Evolutionary conservation across 2,797 vertebrate genomes (phyloP).

Genomic region (Gymnoscopelus microlampas): DNA sequence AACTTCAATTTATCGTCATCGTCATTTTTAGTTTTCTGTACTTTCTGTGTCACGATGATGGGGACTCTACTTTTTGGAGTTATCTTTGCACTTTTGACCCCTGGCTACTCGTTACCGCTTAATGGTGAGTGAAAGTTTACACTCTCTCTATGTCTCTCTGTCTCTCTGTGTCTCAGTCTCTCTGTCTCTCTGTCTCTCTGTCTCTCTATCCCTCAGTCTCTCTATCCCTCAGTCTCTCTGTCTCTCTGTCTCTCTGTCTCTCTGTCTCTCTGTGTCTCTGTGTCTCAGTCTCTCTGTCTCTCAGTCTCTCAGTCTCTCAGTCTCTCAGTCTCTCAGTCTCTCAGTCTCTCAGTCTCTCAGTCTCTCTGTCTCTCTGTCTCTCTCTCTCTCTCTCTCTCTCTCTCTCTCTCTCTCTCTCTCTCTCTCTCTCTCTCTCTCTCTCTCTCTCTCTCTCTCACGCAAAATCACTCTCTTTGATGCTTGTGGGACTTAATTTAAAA

Average conservation of each 20-base stretch:
- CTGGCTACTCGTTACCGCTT: constrained; percentile 46
- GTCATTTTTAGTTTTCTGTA: neutral
- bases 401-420: neutral
- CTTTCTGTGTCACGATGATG: constrained; percentile 48
- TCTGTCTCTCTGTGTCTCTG: neutral
- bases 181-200: too few relatives aligned
- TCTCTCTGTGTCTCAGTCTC: neutral
- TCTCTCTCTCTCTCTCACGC: neutral
- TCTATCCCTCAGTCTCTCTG: neutral
- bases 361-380: neutral
- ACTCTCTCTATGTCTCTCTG: neutral
- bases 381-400: neutral
- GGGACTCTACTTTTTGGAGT: constrained; percentile 42
- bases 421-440: neutral
- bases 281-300: too few relatives aligned
- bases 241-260: neutral
- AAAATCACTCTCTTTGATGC: too few relatives aligned
- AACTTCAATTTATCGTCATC: neutral
- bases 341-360: neutral
- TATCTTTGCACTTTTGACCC: constrained; percentile 57
- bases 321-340: neutral
- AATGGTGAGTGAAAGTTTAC: constrained; percentile 54
- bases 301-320: too few relatives aligned
- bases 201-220: neutral
- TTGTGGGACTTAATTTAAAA: too few relatives aligned